A percentile compares a stretch with the other conserved stretches of the same genome.
phyloP scores from a whole-genome alignment of 2,113 vertebrate genomes.

The Chascanopsetta lugubris region DNA sequence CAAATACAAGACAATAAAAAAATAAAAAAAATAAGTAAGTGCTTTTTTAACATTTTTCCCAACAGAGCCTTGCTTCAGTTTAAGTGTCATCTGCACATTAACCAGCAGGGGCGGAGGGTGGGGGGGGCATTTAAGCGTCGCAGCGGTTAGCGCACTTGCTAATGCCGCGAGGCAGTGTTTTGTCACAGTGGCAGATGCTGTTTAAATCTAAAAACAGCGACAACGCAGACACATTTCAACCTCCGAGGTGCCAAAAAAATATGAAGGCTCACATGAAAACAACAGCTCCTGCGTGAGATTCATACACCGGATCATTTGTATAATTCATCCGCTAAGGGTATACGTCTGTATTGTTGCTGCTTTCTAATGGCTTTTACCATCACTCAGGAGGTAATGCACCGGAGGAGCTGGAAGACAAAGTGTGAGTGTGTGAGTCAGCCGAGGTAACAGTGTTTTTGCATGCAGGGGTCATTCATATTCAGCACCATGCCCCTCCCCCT shows the following conservation, averaged over 20 bases:
- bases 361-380: constrained; percentile 22
- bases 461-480: constrained; percentile 43
- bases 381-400: constrained; percentile 9
- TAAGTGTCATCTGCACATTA: constrained; percentile 21
- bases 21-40: background rate
- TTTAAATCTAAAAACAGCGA: constrained; percentile 55
- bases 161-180: constrained; percentile 36
- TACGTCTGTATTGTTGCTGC: constrained; percentile 25
- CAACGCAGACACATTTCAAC: constrained; percentile 28
- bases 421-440: constrained; percentile 3
- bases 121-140: constrained; percentile 2
- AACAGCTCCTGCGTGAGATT: constrained; percentile 31
- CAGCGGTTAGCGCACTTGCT: constrained; percentile 26
- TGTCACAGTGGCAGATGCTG: constrained; percentile 28
- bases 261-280: constrained; percentile 20
- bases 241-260: constrained; percentile 15
- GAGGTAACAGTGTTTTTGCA: constrained; percentile 32
- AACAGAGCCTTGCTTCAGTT: background rate
- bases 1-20: background rate
- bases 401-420: constrained; percentile 18
- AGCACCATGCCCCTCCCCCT: constrained; percentile 13
- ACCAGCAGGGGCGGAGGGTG: constrained; percentile 32
- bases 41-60: constrained; percentile 13
- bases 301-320: constrained; percentile 15
- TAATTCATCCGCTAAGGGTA: constrained; percentile 48